Evolutionary conservation across 2,797 vertebrate genomes (phyloP).

Genomic region (Myiothlypis coronata): DNA sequence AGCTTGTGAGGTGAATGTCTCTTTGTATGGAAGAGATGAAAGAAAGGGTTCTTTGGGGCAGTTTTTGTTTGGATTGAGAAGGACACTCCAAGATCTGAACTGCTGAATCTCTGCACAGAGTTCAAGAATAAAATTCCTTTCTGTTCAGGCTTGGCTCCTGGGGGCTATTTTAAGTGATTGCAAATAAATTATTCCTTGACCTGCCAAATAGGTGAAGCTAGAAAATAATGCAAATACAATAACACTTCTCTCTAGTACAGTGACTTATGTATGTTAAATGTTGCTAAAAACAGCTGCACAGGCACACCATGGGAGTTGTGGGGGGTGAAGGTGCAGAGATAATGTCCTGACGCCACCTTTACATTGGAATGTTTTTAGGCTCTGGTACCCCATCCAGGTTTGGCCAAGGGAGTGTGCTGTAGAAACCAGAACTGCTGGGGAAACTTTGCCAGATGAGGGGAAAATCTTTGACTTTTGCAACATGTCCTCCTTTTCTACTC

Average conservation of each 20-base stretch:
- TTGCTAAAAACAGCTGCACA: neutral
- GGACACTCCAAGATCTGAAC: neutral
- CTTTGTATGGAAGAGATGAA: neutral
- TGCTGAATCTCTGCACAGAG: neutral
- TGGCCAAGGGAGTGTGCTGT: accelerated
- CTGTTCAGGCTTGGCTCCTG: neutral
- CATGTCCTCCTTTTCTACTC: neutral
- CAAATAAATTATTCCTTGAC: neutral
- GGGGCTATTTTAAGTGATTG: neutral
- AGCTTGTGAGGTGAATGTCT: neutral
- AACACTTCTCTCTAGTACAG: neutral
- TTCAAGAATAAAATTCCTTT: neutral
- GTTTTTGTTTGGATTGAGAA: neutral
- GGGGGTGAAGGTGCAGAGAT: neutral
- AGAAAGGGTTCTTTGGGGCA: neutral
- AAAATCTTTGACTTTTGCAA: neutral
- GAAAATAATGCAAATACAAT: neutral
- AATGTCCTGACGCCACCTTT: neutral
- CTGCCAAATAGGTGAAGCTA: neutral
- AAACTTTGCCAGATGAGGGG: neutral
- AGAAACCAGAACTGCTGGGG: neutral
- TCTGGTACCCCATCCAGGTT: neutral
- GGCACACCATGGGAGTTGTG: neutral
- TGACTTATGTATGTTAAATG: neutral
- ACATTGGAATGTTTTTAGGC: neutral